Evolutionary conservation across 2,888 invertebrate genomes (phyloP).

Genomic region (Thalpophila matura): DNA sequence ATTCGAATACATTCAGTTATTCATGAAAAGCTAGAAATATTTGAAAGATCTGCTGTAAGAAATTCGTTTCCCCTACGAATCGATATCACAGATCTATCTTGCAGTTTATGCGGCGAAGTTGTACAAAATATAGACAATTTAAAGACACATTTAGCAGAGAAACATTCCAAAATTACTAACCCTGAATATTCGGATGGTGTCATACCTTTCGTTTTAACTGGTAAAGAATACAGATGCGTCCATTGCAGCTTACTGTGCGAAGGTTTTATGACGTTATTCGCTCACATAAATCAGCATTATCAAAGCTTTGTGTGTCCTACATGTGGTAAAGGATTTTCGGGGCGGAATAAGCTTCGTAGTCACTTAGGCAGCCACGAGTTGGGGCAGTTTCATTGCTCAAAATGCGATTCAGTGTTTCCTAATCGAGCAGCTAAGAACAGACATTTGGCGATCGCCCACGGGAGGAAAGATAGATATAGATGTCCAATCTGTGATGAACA

Average conservation of each 20-base stretch:
- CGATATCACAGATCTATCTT: constrained; percentile 76
- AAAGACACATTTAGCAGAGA: constrained; percentile 71
- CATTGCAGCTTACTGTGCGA: constrained; percentile 70
- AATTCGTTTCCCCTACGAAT: constrained; percentile 78
- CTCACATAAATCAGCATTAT: constrained; percentile 85
- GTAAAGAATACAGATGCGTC: constrained; percentile 74
- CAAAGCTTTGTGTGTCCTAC: constrained; percentile 82
- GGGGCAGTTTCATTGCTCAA: constrained; percentile 80
- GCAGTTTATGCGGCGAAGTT: constrained; percentile 69
- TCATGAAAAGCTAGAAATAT: constrained; percentile 73
- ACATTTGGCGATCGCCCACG: constrained; percentile 71
- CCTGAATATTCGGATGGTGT: constrained; percentile 73
- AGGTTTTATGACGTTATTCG: constrained; percentile 72
- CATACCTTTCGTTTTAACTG: constrained; percentile 76
- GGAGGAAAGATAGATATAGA: constrained; percentile 74
- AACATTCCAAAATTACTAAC: constrained; percentile 67
- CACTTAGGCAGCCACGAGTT: constrained; percentile 80
- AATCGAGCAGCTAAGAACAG: constrained; percentile 70
- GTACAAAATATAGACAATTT: constrained; percentile 65
- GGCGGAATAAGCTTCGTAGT: constrained; percentile 79
- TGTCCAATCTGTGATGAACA: constrained; percentile 76
- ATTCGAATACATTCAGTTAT: constrained; percentile 70
- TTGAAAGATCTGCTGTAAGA: constrained; percentile 69
- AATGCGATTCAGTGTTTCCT: constrained; percentile 80
- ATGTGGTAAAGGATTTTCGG: constrained; percentile 86